These are phyloP conservation scores for Daubentonia madagascariensis DNA, from an alignment of 2,113 vertebrate species.

Conservation along the genomic window DNA sequence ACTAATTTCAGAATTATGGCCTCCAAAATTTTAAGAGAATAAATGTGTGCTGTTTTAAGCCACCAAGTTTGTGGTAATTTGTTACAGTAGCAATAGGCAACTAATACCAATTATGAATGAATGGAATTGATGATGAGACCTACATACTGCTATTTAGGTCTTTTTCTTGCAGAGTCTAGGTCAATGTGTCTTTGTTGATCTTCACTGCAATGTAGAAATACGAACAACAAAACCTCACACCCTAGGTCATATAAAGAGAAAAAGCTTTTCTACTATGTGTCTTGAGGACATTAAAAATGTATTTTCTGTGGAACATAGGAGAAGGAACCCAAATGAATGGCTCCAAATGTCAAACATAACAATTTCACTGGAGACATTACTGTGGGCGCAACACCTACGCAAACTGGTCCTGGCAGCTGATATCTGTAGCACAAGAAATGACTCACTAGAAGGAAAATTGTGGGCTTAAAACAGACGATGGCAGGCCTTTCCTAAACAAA, in stretches of 20 bases:
- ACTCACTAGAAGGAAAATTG: neutral
- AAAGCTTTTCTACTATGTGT: neutral
- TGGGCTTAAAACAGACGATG: neutral
- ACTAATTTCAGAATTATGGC: neutral
- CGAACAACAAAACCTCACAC: neutral
- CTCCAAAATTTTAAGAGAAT: neutral
- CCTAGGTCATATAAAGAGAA: neutral
- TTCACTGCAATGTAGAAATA: neutral
- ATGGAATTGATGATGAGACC: neutral
- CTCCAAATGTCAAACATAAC: neutral
- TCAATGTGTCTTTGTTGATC: neutral
- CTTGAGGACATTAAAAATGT: neutral
- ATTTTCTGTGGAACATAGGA: neutral
- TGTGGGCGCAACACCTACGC: neutral
- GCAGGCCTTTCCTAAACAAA: conserved; percentile 45
- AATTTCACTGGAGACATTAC: neutral
- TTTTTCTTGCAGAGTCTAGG: neutral
- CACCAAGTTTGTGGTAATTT: neutral
- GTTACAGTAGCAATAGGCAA: neutral
- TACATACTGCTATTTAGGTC: neutral
- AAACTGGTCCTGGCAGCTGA: neutral
- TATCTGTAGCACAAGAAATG: neutral
- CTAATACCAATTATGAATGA: neutral
- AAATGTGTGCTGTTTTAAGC: neutral
- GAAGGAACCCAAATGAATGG: neutral